A percentile compares a stretch with the other conserved stretches of the same genome.
Conservation (phyloP, 2,113 vertebrate genomes). For the Sterna hirundo region DNA sequence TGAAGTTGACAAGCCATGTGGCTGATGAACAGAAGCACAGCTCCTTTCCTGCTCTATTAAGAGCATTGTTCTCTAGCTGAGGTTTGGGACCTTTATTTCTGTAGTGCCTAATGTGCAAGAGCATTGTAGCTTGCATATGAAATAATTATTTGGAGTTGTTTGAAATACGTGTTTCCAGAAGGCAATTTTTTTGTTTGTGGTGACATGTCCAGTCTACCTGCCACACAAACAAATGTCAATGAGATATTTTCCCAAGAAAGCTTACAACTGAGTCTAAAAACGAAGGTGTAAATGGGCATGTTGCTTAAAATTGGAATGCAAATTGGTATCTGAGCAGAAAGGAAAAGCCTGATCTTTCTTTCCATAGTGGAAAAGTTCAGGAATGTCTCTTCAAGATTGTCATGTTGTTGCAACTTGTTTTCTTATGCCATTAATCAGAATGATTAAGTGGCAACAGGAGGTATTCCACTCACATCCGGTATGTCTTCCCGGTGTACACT, state of each 20-base stretch:
- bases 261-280: background rate
- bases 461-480: background rate
- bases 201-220: background rate
- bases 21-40: background rate
- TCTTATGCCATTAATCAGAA: constrained; percentile 7
- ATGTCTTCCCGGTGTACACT: background rate
- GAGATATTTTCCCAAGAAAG: background rate
- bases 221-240: background rate
- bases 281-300: background rate
- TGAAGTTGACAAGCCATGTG: background rate
- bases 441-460: background rate
- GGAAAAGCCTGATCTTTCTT: background rate
- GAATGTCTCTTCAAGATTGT: background rate
- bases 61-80: background rate
- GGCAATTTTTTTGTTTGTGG: background rate
- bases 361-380: background rate
- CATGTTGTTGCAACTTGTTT: background rate
- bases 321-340: background rate
- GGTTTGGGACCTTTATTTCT: background rate
- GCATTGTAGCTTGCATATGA: background rate
- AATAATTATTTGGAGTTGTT: background rate
- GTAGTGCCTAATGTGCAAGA: background rate
- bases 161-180: background rate
- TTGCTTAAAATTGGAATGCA: background rate
- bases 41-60: background rate